These are phyloP conservation scores for Uropetala carovei DNA, from an alignment of 2,888 invertebrate genomes.

Conservation along the genomic window DNA sequence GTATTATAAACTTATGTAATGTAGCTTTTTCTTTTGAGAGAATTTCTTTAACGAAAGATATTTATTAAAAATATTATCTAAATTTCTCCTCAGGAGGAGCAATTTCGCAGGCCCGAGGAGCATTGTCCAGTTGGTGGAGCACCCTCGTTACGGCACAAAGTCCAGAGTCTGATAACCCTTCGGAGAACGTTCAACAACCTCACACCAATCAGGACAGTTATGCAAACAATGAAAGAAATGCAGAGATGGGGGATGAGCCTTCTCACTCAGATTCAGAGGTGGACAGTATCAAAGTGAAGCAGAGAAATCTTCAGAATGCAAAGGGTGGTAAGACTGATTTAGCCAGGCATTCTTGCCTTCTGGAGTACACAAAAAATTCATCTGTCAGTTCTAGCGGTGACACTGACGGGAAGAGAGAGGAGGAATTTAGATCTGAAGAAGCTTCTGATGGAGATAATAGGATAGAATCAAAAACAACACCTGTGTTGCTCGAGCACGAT, in stretches of 20 bases:
- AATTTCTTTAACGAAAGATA: not conserved
- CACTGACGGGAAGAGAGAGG: not conserved
- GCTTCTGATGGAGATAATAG: not conserved
- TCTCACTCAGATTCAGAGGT: slow-evolving; percentile 51
- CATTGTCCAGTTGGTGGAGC: slow-evolving; percentile 92
- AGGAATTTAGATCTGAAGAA: not conserved
- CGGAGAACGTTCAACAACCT: slow-evolving; percentile 17
- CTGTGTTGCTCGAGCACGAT: not conserved
- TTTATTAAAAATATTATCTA: slow-evolving; percentile 66
- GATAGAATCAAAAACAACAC: slow-evolving; percentile 6
- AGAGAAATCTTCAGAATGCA: slow-evolving; percentile 32
- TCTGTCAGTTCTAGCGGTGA: slow-evolving; percentile 5
- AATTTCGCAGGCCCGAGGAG: slow-evolving; percentile 91
- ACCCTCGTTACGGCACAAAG: slow-evolving; percentile 80
- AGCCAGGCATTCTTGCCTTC: slow-evolving; percentile 49
- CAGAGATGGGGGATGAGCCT: slow-evolving; percentile 31
- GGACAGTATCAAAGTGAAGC: slow-evolving; percentile 40
- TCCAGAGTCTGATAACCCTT: slow-evolving; percentile 66
- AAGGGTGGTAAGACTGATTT: slow-evolving; percentile 51
- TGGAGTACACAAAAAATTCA: slow-evolving; percentile 22
- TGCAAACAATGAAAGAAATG: not conserved
- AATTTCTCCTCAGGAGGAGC: slow-evolving; percentile 82
- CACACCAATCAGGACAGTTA: slow-evolving; percentile 31
- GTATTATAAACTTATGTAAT: not conserved
- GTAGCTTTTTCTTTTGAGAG: not conserved